Base-by-base conservation (phyloP, 2,797 vertebrate species). In the Scleropages formosus region DNA sequence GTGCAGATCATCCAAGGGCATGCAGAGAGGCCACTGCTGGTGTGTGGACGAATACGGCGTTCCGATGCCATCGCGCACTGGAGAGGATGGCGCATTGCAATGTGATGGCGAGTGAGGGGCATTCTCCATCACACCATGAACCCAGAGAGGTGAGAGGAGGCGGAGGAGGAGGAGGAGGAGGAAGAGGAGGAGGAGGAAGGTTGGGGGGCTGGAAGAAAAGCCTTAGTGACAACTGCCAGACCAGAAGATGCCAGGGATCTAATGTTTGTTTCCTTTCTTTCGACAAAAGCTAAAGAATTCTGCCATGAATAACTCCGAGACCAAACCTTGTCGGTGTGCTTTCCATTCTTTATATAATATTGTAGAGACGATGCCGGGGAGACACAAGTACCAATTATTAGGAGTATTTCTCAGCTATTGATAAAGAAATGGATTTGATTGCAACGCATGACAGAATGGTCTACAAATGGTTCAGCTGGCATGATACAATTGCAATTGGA, bases 1-100 rank as follows among this genome's bases (percentile, higher is more conserved):
- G 95, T 96, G 95, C 73, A 92, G 91, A 73, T 94, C 95, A 78
- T 96, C 95, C 75, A 95, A 93, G 86, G 94, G 95, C 70, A 94
- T 92, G 90, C 94, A 93, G 84, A 91, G 95, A 8, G 95, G 95
- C 74, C 92, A 92, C 74, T 96, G 95, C 87, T 96, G 95, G 95
- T 96, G 95, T 44, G 95, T 96, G 85, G 93, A 95, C 0, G 93
- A 94, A 80, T 89, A 93, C 59, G 95, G 95, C 74, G 84, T 86
- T 22, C 83, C 89, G 0, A 76, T 95, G 83, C 81, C 88, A 0
- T 83, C 88, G 11, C 87, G 72, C 60, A 79, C 83, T 16, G 87
- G 84, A 0, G 87, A 91, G 6, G 89, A 93, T 3, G 90, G 91
- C 72, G 82, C 75, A 76, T 81, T 94, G 83, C 88, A 88, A 1